phyloP scores from a whole-genome alignment of 2,888 invertebrate genomes.

The Tenthredo notha region DNA sequence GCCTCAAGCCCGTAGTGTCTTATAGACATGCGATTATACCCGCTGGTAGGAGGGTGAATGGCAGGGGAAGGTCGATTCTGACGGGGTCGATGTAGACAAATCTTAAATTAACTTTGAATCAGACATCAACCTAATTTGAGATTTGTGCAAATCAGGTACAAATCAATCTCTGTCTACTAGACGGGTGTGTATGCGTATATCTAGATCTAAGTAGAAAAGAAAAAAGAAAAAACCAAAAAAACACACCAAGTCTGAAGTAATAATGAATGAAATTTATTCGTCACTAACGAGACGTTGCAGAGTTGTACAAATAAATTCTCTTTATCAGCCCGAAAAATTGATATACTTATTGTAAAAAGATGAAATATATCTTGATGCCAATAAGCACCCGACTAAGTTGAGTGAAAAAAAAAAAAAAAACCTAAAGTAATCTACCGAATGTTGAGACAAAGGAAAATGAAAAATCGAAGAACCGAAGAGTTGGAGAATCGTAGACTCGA shows the following conservation, averaged over 20 bases:
- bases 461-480: not conserved
- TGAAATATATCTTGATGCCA: too few relatives aligned
- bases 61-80: not conserved
- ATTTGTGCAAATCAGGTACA: not conserved
- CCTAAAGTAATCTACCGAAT: not conserved
- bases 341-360: too few relatives aligned
- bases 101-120: not conserved
- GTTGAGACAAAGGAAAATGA: not conserved
- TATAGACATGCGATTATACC: not conserved
- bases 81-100: conserved; percentile 1
- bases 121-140: not conserved
- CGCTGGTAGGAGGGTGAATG: not conserved
- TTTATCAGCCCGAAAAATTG: too few relatives aligned
- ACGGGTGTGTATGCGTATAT: not conserved
- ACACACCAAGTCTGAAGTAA: not conserved
- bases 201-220: too few relatives aligned
- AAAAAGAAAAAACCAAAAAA: too few relatives aligned
- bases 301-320: too few relatives aligned
- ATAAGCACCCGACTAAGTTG: too few relatives aligned
- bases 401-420: too few relatives aligned
- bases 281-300: too few relatives aligned
- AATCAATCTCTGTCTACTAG: not conserved
- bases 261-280: not conserved
- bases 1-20: not conserved
- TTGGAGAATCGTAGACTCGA: not conserved